Percentiles rank a stretch among this genome's conserved stretches.
phyloP scores from a whole-genome alignment of 2,888 invertebrate genomes.

The Autographa pulchrina region DNA sequence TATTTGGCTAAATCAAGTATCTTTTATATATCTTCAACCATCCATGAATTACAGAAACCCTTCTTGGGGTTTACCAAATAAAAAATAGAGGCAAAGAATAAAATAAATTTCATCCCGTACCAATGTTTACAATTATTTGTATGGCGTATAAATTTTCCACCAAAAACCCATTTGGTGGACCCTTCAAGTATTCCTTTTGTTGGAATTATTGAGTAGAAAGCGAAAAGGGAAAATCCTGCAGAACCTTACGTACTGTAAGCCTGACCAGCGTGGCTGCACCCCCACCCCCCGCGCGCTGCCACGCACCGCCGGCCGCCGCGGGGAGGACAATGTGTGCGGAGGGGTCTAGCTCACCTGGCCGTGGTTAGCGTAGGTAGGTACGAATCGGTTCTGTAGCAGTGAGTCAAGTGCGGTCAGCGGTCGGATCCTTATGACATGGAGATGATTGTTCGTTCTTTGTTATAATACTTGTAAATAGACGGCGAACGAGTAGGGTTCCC shows the following conservation, averaged over 20 bases:
- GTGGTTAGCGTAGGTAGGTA: constrained; percentile 50
- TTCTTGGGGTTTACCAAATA: constrained; percentile 14
- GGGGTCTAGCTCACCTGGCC: constrained; percentile 30
- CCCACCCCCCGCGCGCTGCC: constrained; percentile 1
- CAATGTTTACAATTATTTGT: constrained; percentile 61
- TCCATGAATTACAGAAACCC: constrained; percentile 11
- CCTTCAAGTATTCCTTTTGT: constrained; percentile 74
- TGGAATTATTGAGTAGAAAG: constrained; percentile 75
- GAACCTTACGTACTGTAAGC: constrained; percentile 53
- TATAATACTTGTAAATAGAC: constrained; percentile 58
- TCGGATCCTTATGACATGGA: constrained; percentile 56
- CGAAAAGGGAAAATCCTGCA: constrained; percentile 69
- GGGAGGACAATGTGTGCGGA: constrained; percentile 33
- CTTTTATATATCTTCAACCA: constrained; percentile 23
- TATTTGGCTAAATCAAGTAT: constrained; percentile 8
- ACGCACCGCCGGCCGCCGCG: background rate
- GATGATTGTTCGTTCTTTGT: constrained; percentile 61
- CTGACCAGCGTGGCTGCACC: constrained; percentile 41
- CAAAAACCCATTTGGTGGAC: constrained; percentile 60
- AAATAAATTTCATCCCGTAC: constrained; percentile 42
- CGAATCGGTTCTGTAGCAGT: constrained; percentile 54
- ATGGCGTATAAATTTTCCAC: constrained; percentile 61
- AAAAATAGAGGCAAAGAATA: constrained; percentile 29
- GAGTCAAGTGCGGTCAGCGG: constrained; percentile 64
- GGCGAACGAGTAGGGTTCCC: constrained; percentile 17